phyloP scores from a whole-genome alignment of 2,113 vertebrate species.

The Vireo altiloquus region DNA sequence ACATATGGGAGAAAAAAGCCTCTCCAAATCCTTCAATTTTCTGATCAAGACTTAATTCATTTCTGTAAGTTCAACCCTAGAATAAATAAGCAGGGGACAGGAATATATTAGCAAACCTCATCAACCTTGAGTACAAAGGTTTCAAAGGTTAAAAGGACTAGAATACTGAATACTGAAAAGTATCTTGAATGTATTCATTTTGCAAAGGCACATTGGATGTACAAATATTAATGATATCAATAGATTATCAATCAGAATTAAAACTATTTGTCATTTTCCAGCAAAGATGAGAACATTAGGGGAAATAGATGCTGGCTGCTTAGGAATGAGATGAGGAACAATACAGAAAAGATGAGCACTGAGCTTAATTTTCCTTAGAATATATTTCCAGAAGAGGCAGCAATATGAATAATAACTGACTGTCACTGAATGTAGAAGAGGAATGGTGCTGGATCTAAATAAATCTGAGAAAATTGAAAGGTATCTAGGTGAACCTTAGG shows the following conservation, averaged over 20 bases:
- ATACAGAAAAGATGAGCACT: background rate
- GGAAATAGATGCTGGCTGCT: background rate
- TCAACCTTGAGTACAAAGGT: background rate
- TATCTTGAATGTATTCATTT: background rate
- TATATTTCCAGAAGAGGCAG: background rate
- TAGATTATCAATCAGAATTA: background rate
- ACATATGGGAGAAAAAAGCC: fast-evolving
- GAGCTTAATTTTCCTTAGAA: background rate
- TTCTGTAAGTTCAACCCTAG: background rate
- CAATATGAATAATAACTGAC: background rate
- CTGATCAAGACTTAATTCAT: background rate
- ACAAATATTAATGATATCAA: background rate
- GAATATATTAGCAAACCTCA: background rate
- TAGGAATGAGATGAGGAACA: background rate
- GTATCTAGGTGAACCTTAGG: background rate
- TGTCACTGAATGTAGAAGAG: background rate
- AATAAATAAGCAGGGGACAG: background rate
- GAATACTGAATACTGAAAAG: background rate
- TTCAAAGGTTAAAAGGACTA: background rate
- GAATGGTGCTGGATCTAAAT: background rate
- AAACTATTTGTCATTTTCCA: background rate
- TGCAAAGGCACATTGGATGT: background rate
- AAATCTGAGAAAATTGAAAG: background rate
- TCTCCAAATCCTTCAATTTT: background rate
- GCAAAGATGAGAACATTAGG: background rate